Base-by-base conservation (phyloP, 2,888 invertebrate species). In the Drosophila putrida region DNA sequence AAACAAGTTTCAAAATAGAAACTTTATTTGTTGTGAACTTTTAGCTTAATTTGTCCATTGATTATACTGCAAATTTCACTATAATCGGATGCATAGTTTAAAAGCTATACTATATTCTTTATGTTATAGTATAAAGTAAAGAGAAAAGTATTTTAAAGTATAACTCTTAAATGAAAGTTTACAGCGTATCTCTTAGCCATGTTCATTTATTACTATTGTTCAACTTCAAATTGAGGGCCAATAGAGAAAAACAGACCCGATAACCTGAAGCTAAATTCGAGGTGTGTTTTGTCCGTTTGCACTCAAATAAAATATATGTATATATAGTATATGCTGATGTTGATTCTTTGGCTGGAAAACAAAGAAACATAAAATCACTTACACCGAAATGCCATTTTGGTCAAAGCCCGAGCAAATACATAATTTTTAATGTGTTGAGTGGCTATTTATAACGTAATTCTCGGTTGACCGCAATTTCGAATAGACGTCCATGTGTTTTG, bases 401-500 rank as follows among this genome's bases (percentile, higher is more conserved):
- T 58, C 66, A 64, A 62, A 68, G 49, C 36, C 15, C 27, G 25
- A 62, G 67, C 49, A 72, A 70, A 60, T 66, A 79, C 55, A 82
- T 88, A 71, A 76, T 78, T 57, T 62, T 15, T 39, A 31, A 11
- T 50, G 35, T 58, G 41, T 67, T 78, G 71, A 70, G 67, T 57
- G 65, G 59, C 87, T 86, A 82, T 88, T 86, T 75, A 70, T 85
- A 80, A 77, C 70, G 64, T 54, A 77, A 86, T 71, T 72, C 54
- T 74, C 60, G 72, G 77, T 68, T 88, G 88, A 83, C 88, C 88
- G 83, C 80, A 88, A 85, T 82, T 66, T 65, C n/a, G 71, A 69
- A 68, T 82, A 73, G 66, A 75, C 58, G 44, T 65, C 62, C 55
- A 43, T 55, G 31, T 25, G 44, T 59, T 50, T 64, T 51, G 51